Conservation (phyloP, 2,113 vertebrate genomes). For the Himantopus leucocephalus region DNA sequence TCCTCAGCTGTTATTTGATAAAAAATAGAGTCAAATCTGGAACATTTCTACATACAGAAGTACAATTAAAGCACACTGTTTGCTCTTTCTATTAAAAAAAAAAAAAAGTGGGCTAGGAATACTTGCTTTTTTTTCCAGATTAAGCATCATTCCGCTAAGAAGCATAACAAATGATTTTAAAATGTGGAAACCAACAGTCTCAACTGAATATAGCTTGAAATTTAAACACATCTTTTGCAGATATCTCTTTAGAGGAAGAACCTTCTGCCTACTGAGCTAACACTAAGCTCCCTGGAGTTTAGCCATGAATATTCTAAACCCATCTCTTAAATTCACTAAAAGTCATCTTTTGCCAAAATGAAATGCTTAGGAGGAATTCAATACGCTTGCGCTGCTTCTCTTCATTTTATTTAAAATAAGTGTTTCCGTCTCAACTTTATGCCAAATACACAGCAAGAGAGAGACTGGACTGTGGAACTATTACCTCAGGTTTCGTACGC, state of each 20-base stretch:
- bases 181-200: conserved; percentile 30
- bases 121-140: conserved; percentile 14
- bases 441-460: conserved; percentile 16
- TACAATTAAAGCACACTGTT: neutral
- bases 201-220: conserved; percentile 44
- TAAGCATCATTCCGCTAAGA: conserved; percentile 13
- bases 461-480: neutral
- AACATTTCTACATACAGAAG: neutral
- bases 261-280: conserved; percentile 60
- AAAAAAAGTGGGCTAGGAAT: neutral
- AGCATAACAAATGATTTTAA: conserved; percentile 10
- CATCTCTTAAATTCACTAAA: conserved; percentile 12
- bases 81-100: neutral
- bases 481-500: neutral
- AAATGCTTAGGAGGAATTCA: conserved; percentile 40
- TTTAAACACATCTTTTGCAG: conserved; percentile 52
- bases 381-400: neutral
- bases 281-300: conserved; percentile 56
- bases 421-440: neutral
- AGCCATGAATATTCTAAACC: conserved; percentile 63
- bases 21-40: neutral
- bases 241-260: conserved; percentile 36
- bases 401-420: neutral
- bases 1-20: neutral
- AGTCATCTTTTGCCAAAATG: conserved; percentile 48